Conservation (phyloP, 2,113 vertebrate species). For the Natator depressus region DNA sequence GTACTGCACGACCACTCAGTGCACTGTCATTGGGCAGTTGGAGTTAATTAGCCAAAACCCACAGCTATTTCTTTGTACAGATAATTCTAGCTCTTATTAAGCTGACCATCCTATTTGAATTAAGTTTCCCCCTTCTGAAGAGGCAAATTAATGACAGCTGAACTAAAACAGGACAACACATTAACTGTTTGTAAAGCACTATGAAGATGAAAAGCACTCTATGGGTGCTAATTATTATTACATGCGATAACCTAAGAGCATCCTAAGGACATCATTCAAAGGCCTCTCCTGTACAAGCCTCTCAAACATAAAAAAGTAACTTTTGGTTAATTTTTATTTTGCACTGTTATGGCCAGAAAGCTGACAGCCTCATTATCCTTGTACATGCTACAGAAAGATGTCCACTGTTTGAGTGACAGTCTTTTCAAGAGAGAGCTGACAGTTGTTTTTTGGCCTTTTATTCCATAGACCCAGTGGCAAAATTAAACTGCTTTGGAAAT, state of each 20-base stretch:
- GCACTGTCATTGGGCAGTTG: constrained; percentile 27
- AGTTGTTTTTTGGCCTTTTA: constrained; percentile 30
- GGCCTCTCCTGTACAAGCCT: neutral
- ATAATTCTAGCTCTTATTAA: constrained; percentile 77
- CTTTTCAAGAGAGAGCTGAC: neutral
- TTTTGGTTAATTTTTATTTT: neutral
- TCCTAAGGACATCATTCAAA: neutral
- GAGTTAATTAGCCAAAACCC: constrained; percentile 66
- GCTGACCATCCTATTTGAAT: constrained; percentile 65
- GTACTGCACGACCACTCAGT: constrained; percentile 61
- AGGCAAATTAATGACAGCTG: constrained; percentile 50
- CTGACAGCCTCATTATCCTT: neutral
- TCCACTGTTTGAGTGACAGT: neutral
- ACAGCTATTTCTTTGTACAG: constrained; percentile 69
- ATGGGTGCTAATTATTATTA: neutral
- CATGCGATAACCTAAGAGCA: neutral
- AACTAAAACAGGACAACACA: constrained; percentile 40
- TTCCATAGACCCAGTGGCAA: constrained; percentile 14
- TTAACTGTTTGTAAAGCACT: neutral
- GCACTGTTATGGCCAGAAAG: neutral
- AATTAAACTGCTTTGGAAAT: constrained; percentile 48
- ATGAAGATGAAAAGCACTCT: neutral
- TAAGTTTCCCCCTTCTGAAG: constrained; percentile 24
- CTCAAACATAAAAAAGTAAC: neutral
- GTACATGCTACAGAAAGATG: fast-evolving